Base-by-base conservation (phyloP, 2,113 vertebrate genomes). In the Nematolebias whitei region DNA sequence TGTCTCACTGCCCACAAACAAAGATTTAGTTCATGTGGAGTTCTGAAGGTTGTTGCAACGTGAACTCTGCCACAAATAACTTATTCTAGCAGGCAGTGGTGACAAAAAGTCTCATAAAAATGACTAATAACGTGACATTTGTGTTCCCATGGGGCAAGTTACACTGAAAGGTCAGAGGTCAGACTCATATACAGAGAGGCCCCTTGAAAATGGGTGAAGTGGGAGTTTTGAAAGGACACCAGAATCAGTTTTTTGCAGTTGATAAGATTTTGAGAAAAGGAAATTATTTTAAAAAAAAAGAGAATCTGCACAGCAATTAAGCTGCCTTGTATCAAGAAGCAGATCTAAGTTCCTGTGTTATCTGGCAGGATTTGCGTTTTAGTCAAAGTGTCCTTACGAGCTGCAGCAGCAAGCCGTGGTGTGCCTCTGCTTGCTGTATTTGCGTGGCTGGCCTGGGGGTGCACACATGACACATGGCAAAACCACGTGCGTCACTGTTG, bases 401-500 rank as follows among this genome's bases (percentile, higher is more conserved):
- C 10, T 45, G 19, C 18, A 58, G 61, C 62, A 78, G 68, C 79
- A 74, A 47, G 70, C 54, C 23, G 41, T 62, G 82, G 26, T 50
- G 55, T 79, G 61, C 40, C 51, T 59, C 49, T 24, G 69, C 68
- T 71, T 35, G 70, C 53, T 63, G 67, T 67, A 32, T 64, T 12
- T 66, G 74, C 58, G 64, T 49, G 63, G 63, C 43, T 76, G 29
- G 65, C 65, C 65, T 39, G n/a, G 40, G 56, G 40, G 69, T 68
- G 58, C 15, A 44, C 24, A 57, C 59, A 70, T 83, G 82, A 44
- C 24, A 57, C 59, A 70, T 83, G 82, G 74, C 71, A 73, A 49
- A 53, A 74, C 76, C 89, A 89, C 62, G 67, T 88, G 87, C 68
- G 72, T 81, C 73, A 78, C 70, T 84, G 80, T 71, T 72, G 50